phyloP scores from a whole-genome alignment of 2,113 vertebrate genomes.

The Hiodon tergisus region DNA sequence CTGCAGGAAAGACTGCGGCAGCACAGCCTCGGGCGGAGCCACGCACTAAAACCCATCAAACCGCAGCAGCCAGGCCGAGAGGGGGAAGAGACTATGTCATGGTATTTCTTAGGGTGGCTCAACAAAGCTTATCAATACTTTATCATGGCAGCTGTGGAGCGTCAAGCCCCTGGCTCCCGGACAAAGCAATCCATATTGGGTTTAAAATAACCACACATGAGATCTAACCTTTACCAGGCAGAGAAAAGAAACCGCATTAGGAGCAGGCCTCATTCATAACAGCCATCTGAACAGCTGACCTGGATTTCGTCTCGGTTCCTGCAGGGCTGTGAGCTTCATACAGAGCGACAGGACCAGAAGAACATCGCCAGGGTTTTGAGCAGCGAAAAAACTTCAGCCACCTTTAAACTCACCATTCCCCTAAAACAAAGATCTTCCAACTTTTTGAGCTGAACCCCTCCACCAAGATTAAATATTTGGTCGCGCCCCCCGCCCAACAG shows the following conservation, averaged over 20 bases:
- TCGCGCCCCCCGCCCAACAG: too few relatives aligned
- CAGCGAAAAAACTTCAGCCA: too few relatives aligned
- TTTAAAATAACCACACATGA: constrained; percentile 75
- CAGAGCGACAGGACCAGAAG: constrained; percentile 31
- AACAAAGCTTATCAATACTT: constrained; percentile 10
- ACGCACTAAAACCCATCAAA: constrained; percentile 29
- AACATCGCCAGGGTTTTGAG: neutral
- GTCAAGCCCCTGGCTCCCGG: constrained; percentile 60
- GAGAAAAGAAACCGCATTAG: constrained; percentile 67
- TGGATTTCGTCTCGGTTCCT: constrained; percentile 66
- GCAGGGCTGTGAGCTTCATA: constrained; percentile 55
- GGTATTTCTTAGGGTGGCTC: neutral
- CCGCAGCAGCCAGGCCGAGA: constrained; percentile 15
- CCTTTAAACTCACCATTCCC: too few relatives aligned
- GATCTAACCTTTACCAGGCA: constrained; percentile 73
- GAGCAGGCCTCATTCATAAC: constrained; percentile 64
- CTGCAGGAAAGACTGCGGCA: constrained; percentile 41
- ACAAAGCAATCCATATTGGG: constrained; percentile 69
- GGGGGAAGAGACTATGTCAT: neutral
- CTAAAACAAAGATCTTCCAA: too few relatives aligned
- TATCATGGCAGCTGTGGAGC: constrained; percentile 28
- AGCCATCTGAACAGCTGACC: constrained; percentile 62
- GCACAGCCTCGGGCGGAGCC: constrained; percentile 28
- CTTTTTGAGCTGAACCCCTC: too few relatives aligned
- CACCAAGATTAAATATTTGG: too few relatives aligned